A percentile compares a stretch with the other conserved stretches of the same genome.
Conservation (phyloP, 2,113 vertebrate species). For the Urocolius indicus region DNA sequence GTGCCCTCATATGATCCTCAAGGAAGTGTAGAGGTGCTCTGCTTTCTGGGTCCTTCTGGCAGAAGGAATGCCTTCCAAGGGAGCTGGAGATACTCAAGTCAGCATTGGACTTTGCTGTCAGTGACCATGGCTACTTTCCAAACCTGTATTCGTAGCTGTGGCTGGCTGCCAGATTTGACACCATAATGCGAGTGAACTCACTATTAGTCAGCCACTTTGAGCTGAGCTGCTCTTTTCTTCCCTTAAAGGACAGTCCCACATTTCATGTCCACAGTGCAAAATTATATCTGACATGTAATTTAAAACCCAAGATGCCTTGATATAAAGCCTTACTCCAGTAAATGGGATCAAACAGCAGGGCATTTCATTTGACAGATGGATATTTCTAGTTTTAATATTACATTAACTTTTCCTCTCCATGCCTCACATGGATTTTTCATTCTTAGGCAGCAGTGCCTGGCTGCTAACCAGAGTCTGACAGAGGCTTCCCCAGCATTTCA, state of each 20-base stretch:
- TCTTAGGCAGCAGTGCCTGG: background rate
- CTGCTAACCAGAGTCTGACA: background rate
- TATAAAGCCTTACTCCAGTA: slow-evolving; percentile 72
- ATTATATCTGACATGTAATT: slow-evolving; percentile 73
- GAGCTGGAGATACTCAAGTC: background rate
- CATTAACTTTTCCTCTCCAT: slow-evolving; percentile 49
- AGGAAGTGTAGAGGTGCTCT: background rate
- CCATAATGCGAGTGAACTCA: background rate
- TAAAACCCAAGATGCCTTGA: slow-evolving; percentile 64
- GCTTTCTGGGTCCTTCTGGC: background rate
- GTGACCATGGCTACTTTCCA: background rate
- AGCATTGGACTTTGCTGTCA: background rate
- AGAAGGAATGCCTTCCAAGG: background rate
- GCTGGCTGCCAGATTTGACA: background rate
- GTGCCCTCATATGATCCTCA: rapidly evolving
- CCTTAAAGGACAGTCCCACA: slow-evolving; percentile 23
- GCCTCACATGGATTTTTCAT: slow-evolving; percentile 59
- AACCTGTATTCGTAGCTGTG: background rate
- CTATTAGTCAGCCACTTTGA: background rate
- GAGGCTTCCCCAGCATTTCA: slow-evolving; percentile 9
- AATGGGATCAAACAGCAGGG: slow-evolving; percentile 75
- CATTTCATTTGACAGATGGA: slow-evolving; percentile 67
- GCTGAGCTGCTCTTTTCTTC: background rate
- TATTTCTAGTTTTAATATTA: slow-evolving; percentile 64
- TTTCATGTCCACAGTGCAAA: slow-evolving; percentile 51